Base-by-base conservation (phyloP, 2,888 invertebrate genomes). In the Sussaba pulchella region DNA sequence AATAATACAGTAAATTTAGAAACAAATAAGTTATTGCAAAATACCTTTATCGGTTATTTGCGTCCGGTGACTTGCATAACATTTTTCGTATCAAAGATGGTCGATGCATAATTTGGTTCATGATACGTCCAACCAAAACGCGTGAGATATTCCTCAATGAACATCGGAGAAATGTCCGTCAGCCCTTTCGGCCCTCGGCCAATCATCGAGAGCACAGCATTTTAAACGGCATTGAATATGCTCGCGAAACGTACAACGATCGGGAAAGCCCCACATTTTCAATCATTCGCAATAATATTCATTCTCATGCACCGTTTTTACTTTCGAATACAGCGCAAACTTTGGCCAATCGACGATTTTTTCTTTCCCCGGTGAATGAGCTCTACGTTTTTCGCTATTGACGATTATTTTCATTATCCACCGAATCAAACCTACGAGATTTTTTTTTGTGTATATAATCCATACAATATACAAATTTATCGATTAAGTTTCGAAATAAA, bases 181-280 rank as follows among this genome's bases (percentile, higher is more conserved):
- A n/a, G n/a, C n/a, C n/a, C n/a, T n/a, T n/a, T n/a, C n/a, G n/a
- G n/a, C n/a, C n/a, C n/a, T n/a, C n/a, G n/a, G 69, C 52, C 31
- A 43, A 47, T 36, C 54, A 76, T 64, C 66, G 39, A 39, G 45
- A 63, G 71, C 43, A 39, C 36, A 66, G 52, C 31, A 57, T 47
- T 43, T 64, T 4, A 12, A 74, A 74, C 77, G 45, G 47, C 69
- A 21, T 52, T 17, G 45, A 45, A 63, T 72, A 67, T 50, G 52
- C 69, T 78, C 12, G 72, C 67, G 66, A 73, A 67, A n/a, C 75
- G 41, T 75, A 76, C 80, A 80, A 80, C 80, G 76, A 80, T 76
- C 59, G 67, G 19, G 26, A 54, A 67, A 50, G 67, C 75, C 76
- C 80, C 76, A 80, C n/a, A 80, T 14, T 59, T 71, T 52, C 50